These are phyloP conservation scores for Garrulus glandarius DNA, from an alignment of 2,797 vertebrate genomes.

Conservation along the genomic window DNA sequence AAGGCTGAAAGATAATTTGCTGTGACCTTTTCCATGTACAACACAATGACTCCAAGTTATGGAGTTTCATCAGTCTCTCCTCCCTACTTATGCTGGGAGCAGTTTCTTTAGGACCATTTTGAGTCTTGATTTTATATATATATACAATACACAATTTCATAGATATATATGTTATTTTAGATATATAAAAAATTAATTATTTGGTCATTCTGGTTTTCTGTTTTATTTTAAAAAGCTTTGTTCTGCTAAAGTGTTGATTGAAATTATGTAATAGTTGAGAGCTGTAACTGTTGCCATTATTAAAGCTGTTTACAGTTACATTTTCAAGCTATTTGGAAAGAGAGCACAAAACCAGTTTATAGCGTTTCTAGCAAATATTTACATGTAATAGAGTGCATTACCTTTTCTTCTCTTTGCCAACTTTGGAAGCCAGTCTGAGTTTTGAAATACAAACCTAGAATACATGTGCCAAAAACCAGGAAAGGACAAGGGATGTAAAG, in stretches of 20 bases:
- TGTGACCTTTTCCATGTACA: neutral
- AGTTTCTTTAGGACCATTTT: neutral
- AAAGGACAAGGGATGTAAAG: neutral
- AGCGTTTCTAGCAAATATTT: neutral
- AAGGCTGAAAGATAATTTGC: neutral
- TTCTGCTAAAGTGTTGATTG: neutral
- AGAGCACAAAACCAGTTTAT: neutral
- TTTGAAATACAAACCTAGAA: neutral
- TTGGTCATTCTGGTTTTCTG: neutral
- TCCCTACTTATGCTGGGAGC: neutral
- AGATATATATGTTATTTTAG: neutral
- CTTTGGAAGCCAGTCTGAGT: neutral
- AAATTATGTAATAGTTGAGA: neutral
- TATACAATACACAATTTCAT: neutral
- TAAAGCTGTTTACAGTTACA: neutral
- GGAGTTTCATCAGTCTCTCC: neutral
- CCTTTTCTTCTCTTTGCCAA: neutral
- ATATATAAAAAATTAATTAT: neutral
- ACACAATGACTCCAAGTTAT: neutral
- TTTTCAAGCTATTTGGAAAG: neutral
- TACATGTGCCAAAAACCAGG: accelerated
- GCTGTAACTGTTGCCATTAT: neutral
- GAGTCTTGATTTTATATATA: neutral
- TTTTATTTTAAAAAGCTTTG: neutral
- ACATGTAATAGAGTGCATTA: neutral